Evolutionary conservation across 2,888 invertebrate species (phyloP).

Genomic region (Caenorhabditis uteleia): DNA sequence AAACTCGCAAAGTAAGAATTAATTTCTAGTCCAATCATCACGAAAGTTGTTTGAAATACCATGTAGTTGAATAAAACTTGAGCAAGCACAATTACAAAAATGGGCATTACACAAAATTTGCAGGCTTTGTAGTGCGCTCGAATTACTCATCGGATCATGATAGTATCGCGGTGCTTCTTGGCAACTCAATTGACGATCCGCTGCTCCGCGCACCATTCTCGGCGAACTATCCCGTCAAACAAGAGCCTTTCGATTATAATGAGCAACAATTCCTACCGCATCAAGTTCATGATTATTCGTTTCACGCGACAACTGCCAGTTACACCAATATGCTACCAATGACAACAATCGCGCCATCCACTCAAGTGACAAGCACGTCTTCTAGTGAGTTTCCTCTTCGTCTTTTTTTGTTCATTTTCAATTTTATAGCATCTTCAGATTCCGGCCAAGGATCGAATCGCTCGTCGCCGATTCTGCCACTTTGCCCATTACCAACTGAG

Average conservation of each 20-base stretch:
- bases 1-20: conserved; percentile 35
- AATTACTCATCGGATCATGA: conserved; percentile 40
- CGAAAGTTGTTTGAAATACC: no score
- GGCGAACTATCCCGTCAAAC: conserved; percentile 40
- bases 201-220: conserved; percentile 27
- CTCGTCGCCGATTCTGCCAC: conserved; percentile 55
- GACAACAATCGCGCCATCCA: conserved; percentile 11
- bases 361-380: conserved; percentile 32
- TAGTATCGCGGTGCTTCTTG: conserved; percentile 51
- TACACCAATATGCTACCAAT: conserved; percentile 35
- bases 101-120: neutral
- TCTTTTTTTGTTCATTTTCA: neutral
- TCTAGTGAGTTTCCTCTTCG: conserved; percentile 17
- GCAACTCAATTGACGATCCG: conserved; percentile 49
- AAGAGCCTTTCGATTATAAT: conserved; percentile 53
- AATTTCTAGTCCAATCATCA: no score
- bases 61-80: neutral
- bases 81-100: neutral
- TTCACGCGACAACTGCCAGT: conserved; percentile 25
- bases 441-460: conserved; percentile 37
- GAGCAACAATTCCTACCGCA: conserved; percentile 30
- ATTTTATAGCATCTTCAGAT: conserved; percentile 28
- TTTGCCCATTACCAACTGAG: conserved; percentile 67
- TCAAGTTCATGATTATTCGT: conserved; percentile 43
- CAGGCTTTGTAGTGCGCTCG: conserved; percentile 43